Evolutionary conservation across 2,888 invertebrate species (phyloP).

Genomic region (Gandaritis pyraliata): DNA sequence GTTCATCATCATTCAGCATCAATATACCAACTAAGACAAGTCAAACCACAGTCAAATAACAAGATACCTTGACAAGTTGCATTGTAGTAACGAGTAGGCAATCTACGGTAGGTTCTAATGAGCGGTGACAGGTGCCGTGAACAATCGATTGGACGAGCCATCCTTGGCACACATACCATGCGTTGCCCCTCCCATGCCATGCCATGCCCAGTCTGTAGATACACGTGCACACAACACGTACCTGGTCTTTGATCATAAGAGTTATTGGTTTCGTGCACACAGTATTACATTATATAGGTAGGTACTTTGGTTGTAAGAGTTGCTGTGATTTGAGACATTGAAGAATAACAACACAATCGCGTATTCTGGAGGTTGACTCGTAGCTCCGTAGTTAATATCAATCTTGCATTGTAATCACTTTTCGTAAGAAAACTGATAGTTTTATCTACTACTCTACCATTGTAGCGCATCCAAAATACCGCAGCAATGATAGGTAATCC

Average conservation of each 20-base stretch:
- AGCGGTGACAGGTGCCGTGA: constrained; percentile 26
- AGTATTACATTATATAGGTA: too few species aligned
- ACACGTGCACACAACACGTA: background rate
- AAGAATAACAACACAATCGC: too few species aligned
- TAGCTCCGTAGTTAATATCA: too few species aligned
- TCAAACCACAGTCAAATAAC: background rate
- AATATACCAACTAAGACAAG: background rate
- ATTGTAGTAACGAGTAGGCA: background rate
- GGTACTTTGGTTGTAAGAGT: too few species aligned
- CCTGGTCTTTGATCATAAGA: too few species aligned
- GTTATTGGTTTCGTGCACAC: too few species aligned
- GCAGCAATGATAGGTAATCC: constrained; percentile 15
- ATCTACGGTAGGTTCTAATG: constrained; percentile 16
- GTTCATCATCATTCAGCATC: background rate
- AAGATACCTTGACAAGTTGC: constrained; percentile 1
- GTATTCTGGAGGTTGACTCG: too few species aligned
- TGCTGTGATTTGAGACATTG: too few species aligned
- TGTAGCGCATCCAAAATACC: too few species aligned
- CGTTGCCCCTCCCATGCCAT: constrained; percentile 25
- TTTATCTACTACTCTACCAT: too few species aligned
- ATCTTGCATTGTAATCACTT: too few species aligned
- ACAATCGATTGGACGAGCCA: constrained; percentile 46
- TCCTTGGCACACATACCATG: constrained; percentile 61
- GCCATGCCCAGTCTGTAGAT: constrained; percentile 1
- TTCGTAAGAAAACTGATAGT: too few species aligned